These are phyloP conservation scores for Megalops cyprinoides DNA, from an alignment of 2,797 vertebrate genomes.

Conservation along the genomic window DNA sequence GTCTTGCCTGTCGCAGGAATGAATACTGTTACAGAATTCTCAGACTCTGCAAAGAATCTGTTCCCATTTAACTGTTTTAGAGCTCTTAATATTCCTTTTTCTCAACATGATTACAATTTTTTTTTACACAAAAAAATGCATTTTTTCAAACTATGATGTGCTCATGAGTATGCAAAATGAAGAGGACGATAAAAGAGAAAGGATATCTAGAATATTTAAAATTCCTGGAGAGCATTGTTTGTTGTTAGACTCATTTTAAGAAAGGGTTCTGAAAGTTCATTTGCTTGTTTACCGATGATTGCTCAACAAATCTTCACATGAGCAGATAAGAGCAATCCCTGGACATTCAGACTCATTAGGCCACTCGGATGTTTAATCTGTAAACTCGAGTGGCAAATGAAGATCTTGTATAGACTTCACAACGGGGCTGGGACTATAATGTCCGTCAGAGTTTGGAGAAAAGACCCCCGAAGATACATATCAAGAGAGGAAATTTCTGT, in stretches of 20 bases:
- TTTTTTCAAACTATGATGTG: too few relatives aligned
- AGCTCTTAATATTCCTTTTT: too few relatives aligned
- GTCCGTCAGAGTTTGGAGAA: slow-evolving; percentile 35
- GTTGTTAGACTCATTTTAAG: neutral
- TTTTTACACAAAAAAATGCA: too few relatives aligned
- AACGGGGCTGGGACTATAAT: slow-evolving; percentile 43
- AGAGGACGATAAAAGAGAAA: neutral
- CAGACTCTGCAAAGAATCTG: too few relatives aligned
- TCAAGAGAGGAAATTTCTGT: slow-evolving; percentile 59
- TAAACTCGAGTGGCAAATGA: slow-evolving; percentile 28
- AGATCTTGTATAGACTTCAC: slow-evolving; percentile 33
- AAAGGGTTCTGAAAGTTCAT: neutral
- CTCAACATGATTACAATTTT: too few relatives aligned
- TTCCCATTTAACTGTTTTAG: too few relatives aligned
- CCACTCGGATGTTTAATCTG: slow-evolving; percentile 31
- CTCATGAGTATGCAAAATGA: too few relatives aligned
- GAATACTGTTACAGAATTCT: slow-evolving; percentile 14
- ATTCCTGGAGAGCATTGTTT: neutral
- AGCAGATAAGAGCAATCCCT: neutral
- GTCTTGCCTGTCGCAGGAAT: slow-evolving; percentile 18
- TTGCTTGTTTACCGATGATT: slow-evolving; percentile 2
- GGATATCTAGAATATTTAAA: neutral
- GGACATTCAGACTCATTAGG: slow-evolving; percentile 30
- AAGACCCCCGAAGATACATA: slow-evolving; percentile 37
- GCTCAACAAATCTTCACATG: neutral